phyloP scores from a whole-genome alignment of 2,113 vertebrate species.

The Neofelis nebulosa region DNA sequence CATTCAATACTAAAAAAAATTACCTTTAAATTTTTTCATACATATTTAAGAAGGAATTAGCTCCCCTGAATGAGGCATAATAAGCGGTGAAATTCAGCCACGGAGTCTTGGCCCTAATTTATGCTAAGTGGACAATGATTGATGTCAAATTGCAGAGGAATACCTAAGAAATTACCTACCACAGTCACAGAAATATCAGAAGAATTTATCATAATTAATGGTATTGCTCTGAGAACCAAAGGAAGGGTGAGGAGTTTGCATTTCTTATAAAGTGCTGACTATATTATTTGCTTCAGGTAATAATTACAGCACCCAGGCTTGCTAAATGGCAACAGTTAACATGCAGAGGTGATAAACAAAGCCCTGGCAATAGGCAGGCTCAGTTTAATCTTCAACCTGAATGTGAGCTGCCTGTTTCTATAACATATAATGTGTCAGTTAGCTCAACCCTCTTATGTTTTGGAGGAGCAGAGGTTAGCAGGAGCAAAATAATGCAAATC shows the following conservation, averaged over 20 bases:
- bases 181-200: constrained; percentile 36
- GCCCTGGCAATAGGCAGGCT: not conserved
- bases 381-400: not conserved
- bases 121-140: constrained; percentile 72
- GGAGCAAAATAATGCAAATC: not conserved
- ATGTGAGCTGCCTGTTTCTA: not conserved
- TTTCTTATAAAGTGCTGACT: constrained; percentile 74
- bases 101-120: constrained; percentile 62
- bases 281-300: constrained; percentile 67
- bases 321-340: constrained; percentile 58
- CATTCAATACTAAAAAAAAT: not conserved
- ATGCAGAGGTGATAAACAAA: constrained; percentile 33
- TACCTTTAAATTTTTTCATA: constrained; percentile 27
- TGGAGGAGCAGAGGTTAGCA: not conserved
- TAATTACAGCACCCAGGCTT: constrained; percentile 54
- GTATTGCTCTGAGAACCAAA: constrained; percentile 12
- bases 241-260: constrained; percentile 35
- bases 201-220: constrained; percentile 75
- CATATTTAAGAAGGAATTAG: constrained; percentile 48
- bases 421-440: not conserved
- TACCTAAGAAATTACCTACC: constrained; percentile 33
- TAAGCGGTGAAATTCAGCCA: constrained; percentile 14
- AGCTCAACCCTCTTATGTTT: not conserved
- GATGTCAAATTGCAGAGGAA: constrained; percentile 52
- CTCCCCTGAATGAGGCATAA: not conserved